These are phyloP conservation scores for Serranus cabrilla DNA, from an alignment of 2,797 vertebrate species.

Conservation along the genomic window DNA sequence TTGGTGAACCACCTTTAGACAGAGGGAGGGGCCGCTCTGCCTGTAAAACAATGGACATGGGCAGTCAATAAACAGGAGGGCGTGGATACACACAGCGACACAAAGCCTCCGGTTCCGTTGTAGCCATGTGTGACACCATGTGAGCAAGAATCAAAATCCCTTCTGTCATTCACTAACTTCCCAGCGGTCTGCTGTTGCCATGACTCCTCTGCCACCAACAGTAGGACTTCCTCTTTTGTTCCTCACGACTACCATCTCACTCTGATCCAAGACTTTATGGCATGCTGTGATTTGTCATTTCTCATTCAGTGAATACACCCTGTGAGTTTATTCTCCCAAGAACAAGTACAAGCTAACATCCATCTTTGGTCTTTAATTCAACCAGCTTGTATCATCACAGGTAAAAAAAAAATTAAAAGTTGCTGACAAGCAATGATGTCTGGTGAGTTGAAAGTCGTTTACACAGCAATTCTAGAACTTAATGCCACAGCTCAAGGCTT, in stretches of 20 bases:
- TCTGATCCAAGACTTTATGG: conserved; percentile 31
- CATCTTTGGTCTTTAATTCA: conserved; percentile 9
- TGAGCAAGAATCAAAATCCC: conserved; percentile 67
- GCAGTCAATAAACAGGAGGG: conserved; percentile 50
- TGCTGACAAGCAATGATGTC: background rate
- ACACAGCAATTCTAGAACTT: conserved; percentile 48
- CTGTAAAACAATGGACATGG: conserved; percentile 47
- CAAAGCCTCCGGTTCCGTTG: conserved; percentile 37
- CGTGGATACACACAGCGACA: conserved; percentile 29
- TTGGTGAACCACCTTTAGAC: conserved; percentile 28
- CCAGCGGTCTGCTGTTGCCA: conserved; percentile 70
- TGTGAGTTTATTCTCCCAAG: conserved; percentile 16
- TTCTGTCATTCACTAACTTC: conserved; percentile 66
- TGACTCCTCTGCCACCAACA: conserved; percentile 60
- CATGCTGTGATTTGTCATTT: conserved; percentile 64
- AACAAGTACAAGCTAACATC: background rate
- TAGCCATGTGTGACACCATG: conserved; percentile 61
- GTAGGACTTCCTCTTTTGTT: conserved; percentile 64
- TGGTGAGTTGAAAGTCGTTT: conserved; percentile 35
- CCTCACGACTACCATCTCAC: conserved; percentile 33
- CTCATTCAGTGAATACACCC: conserved; percentile 47
- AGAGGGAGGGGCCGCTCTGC: conserved; percentile 17
- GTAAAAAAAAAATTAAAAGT: conserved; percentile 16
- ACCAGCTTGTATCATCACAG: conserved; percentile 26
- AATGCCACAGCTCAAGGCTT: conserved; percentile 42